Evolutionary conservation across 2,797 vertebrate genomes (phyloP).

Genomic region (Pangasius macronema): DNA sequence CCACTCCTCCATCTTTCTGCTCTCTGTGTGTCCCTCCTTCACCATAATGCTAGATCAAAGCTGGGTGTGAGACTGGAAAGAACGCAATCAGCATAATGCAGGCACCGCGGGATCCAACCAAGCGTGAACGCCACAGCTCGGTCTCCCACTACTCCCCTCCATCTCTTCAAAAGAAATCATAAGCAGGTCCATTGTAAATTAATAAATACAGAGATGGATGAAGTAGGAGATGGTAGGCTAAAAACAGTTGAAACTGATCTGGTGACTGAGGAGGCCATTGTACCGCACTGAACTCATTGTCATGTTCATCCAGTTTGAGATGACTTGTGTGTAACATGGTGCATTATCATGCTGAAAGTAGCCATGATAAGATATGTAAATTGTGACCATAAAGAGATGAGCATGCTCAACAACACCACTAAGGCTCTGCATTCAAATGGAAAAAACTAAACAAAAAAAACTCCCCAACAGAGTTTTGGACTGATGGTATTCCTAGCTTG

Average conservation of each 20-base stretch:
- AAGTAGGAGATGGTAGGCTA: neutral
- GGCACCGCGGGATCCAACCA: constrained; percentile 41
- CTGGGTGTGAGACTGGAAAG: constrained; percentile 31
- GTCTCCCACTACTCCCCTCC: constrained; percentile 20
- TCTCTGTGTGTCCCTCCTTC: constrained; percentile 1
- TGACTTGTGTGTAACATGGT: neutral
- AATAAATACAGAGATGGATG: constrained; percentile 55
- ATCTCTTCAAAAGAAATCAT: constrained; percentile 45
- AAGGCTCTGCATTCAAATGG: neutral
- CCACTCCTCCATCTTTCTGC: neutral
- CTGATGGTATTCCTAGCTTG: too few species aligned
- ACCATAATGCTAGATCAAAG: constrained; percentile 52
- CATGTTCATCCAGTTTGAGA: neutral
- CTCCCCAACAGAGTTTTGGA: too few species aligned
- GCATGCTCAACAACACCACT: neutral
- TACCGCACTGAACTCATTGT: neutral
- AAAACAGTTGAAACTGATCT: neutral
- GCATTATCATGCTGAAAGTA: neutral
- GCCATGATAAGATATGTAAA: neutral
- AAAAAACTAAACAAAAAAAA: too few species aligned
- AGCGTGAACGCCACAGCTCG: constrained; percentile 34
- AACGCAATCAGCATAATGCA: constrained; percentile 56
- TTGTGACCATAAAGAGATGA: neutral
- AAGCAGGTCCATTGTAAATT: constrained; percentile 59
- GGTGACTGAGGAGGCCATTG: neutral